A percentile compares a stretch with the other conserved stretches of the same genome.
Evolutionary conservation across 2,113 vertebrate genomes (phyloP).

Genomic region (Agapornis roseicollis): DNA sequence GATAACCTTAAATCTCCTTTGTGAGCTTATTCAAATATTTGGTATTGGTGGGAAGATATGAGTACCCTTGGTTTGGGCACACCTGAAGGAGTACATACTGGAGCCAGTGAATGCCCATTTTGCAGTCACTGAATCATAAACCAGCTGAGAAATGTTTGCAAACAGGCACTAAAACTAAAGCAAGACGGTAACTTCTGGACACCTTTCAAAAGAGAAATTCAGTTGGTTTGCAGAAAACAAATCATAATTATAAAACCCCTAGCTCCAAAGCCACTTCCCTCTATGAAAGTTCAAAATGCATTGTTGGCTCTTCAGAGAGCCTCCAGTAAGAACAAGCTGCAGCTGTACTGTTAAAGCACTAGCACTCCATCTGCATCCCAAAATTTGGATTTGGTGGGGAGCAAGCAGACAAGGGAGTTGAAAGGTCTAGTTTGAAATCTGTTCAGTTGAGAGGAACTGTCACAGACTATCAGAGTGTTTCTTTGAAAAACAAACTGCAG

Average conservation of each 20-base stretch:
- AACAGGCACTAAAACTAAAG: background rate
- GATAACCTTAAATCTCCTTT: background rate
- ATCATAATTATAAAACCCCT: background rate
- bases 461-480: background rate
- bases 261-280: background rate
- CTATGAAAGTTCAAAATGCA: background rate
- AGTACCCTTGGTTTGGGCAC: background rate
- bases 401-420: background rate
- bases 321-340: background rate
- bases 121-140: background rate
- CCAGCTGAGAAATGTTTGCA: background rate
- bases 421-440: background rate
- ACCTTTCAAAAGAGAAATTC: background rate
- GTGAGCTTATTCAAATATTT: background rate
- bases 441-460: background rate
- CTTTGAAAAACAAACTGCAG: background rate
- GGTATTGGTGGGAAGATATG: background rate
- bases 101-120: background rate
- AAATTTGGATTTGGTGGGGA: background rate
- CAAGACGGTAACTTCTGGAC: background rate
- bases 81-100: fast-evolving
- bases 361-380: background rate
- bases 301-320: background rate
- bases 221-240: background rate
- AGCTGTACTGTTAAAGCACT: background rate